Base-by-base conservation (phyloP, 2,113 vertebrate species). In the Panthera leo region DNA sequence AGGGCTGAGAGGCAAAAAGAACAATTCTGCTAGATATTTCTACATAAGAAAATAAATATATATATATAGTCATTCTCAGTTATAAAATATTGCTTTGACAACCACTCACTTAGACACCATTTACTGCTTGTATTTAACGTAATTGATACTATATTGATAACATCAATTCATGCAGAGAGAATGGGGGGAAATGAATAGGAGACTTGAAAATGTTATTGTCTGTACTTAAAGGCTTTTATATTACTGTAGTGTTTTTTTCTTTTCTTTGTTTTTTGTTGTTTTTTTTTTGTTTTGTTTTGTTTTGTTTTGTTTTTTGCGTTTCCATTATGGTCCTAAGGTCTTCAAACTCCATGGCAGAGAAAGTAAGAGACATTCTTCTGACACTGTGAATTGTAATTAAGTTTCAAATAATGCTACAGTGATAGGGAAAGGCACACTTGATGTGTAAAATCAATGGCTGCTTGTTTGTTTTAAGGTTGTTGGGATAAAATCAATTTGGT, bases 21-120 rank as follows among this genome's bases (percentile, higher is more conserved):
- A 2, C 4, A 78, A 83, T 70, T 85, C 75, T 34, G 42, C 36
- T 48, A 51, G 23, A 25, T 21, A 79, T 34, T 89, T 89, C 42
- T 71, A 83, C 53, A 34, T 89, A 51, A 76, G 29, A 82, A 85
- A 97, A 75, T 42, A 82, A 91, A 88, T 89, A 16, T 36, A 45
- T 25, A 42, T 31, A 65, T 27, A 51, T 27, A 94, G 25, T 48
- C 34, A 95, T 61, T 95, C 45, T 94, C 85, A 84, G 67, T 70
- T 83, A 86, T 53, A 76, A 83, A 91, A n/a, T 36, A 63, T 19
- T 76, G 34, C 48, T 93, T 95, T 87, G 82, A 93, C 82, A 97
- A 78, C 58, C 34, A 70, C 58, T 16, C 42, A 39, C 27, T 48
- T 79, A 55, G 16, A 86, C 1, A 87, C 34, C 5, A 63, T 61